phyloP scores from a whole-genome alignment of 37 sponge, comb jelly and placozoan species.

The Geodia barretti region DNA sequence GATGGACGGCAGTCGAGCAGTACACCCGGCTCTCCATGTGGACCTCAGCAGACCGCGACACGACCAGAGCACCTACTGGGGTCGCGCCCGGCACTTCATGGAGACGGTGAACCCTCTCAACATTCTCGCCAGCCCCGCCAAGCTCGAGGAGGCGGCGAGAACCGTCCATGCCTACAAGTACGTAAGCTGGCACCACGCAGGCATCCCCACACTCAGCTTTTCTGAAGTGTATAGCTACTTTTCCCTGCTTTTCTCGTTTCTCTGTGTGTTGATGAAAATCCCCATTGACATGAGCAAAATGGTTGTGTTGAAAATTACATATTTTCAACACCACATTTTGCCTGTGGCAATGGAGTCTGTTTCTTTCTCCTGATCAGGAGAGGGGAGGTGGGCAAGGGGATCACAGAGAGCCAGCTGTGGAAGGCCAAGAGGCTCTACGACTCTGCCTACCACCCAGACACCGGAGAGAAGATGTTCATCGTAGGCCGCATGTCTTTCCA shows the following conservation, averaged over 20 bases:
- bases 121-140: slow-evolving; percentile 49
- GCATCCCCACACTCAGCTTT: too few species aligned
- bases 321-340: too few species aligned
- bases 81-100: slow-evolving; percentile 89
- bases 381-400: slow-evolving; percentile 42
- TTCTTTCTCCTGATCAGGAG: neutral
- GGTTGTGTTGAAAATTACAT: too few species aligned
- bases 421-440: slow-evolving; percentile 86
- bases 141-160: slow-evolving; percentile 75
- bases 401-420: slow-evolving; percentile 83
- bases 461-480: slow-evolving; percentile 93
- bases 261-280: too few species aligned
- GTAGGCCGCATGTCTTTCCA: slow-evolving; percentile 94
- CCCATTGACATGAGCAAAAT: too few species aligned
- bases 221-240: too few species aligned
- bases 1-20: neutral
- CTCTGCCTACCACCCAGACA: slow-evolving; percentile 95
- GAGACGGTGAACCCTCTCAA: slow-evolving; percentile 84
- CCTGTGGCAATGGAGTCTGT: neutral
- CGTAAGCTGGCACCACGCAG: too few species aligned
- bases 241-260: too few species aligned
- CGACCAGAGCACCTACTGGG: slow-evolving; percentile 80
- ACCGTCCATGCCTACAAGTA: slow-evolving; percentile 74
- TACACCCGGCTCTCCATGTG: slow-evolving; percentile 13
- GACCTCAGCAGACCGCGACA: slow-evolving; percentile 84